Percentiles rank a stretch among this genome's conserved stretches.
phyloP scores from a whole-genome alignment of 2,888 invertebrate species.

The Hemicrepidius hirtus region DNA sequence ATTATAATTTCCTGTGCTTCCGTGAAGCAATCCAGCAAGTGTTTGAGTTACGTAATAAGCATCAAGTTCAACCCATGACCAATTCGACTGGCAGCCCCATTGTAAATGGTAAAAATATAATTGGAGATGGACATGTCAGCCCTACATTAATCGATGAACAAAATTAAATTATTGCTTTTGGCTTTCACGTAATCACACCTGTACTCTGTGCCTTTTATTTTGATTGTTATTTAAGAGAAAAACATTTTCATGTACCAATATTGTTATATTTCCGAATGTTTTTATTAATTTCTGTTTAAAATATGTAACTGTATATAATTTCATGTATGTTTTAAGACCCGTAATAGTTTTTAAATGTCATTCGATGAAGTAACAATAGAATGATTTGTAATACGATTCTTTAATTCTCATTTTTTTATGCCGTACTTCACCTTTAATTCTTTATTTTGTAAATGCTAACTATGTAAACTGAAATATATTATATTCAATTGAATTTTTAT shows the following conservation, averaged over 20 bases:
- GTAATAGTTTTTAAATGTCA: constrained; percentile 2
- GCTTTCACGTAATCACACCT: not conserved
- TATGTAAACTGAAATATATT: constrained; percentile 23
- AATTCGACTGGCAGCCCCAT: constrained; percentile 70
- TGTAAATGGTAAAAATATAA: constrained; percentile 68
- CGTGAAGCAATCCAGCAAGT: constrained; percentile 97
- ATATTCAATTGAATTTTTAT: constrained; percentile 21
- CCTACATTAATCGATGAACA: constrained; percentile 64
- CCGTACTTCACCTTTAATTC: not conserved
- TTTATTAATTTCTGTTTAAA: not conserved
- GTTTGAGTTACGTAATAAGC: constrained; percentile 89
- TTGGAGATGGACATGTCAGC: constrained; percentile 64
- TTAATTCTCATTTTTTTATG: not conserved
- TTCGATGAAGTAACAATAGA: constrained; percentile 2
- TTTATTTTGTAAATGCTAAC: constrained; percentile 12
- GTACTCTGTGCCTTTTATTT: constrained; percentile 32
- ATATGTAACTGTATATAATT: not conserved
- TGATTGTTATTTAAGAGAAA: constrained; percentile 10
- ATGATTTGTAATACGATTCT: not conserved
- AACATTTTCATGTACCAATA: not conserved
- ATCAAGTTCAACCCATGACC: constrained; percentile 58
- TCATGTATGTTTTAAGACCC: constrained; percentile 12
- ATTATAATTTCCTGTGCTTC: constrained; percentile 98
- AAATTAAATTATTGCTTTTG: constrained; percentile 53
- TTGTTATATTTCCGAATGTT: not conserved